Base-by-base conservation (phyloP, 2,113 vertebrate genomes). In the Sitta europaea region DNA sequence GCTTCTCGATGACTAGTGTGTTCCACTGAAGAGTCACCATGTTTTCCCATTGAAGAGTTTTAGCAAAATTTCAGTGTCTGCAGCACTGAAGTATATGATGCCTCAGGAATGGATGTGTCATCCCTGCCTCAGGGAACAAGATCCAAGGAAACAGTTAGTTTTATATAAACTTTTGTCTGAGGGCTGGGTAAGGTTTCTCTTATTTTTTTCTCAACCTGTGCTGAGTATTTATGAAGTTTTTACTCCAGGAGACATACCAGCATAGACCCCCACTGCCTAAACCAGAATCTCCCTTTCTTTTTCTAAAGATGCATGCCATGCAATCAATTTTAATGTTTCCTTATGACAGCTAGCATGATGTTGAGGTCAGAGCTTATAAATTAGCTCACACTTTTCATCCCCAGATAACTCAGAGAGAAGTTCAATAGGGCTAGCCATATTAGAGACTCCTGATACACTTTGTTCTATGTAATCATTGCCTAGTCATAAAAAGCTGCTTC, bases 231-330 rank as follows among this genome's bases (percentile, higher is more conserved):
- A 3, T 62, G 31, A 48, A 42, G 24, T 68, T 25, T 81, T 81
- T 40, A 40, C 12, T 43, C 21, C 53, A 51, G 40, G 19, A 74
- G 27, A 31, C 0, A 1, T 74, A 31, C 11, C 0, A 1, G 11
- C 9, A 16, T 18, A 78, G 57, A 25, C 15, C 7, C 67, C 2
- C n/a, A 1, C 40, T 93, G 40, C 17, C 70, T 82, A 57, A 87
- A 77, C 4, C 18, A 63, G 40, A 74, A 24, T 78, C 65, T n/a
- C 2, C 3, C 36, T 27, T 54, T 66, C 24, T 66, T 71, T 92
- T 72, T 57, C 38, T 47, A 23, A 81, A 77, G 43, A 16, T 43
- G 11, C 7, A 14, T 63, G 14, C 12, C 33, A 31, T 43, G 10
- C 33, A 91, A 22, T 23, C 8, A 31, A 14, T 70, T 48, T 20